Percentiles rank a stretch among this genome's conserved stretches.
Evolutionary conservation across 1,140 invertebrate species (phyloP).

Genomic region (Trachymyrmex septentrionalis): DNA sequence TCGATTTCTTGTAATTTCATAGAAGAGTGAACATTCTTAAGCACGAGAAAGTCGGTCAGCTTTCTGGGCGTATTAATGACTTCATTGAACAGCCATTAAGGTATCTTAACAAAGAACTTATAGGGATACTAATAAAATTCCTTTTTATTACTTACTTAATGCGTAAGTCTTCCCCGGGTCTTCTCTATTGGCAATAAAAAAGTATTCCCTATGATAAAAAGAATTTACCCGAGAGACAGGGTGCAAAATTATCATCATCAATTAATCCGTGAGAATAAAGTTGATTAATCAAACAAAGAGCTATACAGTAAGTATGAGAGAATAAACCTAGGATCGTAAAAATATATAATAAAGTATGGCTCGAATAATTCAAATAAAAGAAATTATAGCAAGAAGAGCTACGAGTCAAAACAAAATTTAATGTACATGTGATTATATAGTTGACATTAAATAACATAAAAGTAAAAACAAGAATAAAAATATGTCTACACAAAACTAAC

Average conservation of each 20-base stretch:
- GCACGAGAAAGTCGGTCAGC: not conserved
- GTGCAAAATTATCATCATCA: not conserved
- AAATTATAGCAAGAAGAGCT: too few relatives aligned
- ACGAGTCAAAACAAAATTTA: too few relatives aligned
- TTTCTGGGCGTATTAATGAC: slow-evolving; percentile 45
- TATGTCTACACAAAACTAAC: too few relatives aligned
- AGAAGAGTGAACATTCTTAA: slow-evolving; percentile 19
- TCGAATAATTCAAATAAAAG: too few relatives aligned
- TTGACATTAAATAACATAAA: too few relatives aligned
- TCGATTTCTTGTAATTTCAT: slow-evolving; percentile 19
- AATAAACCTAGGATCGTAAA: not conserved
- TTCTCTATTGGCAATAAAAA: not conserved
- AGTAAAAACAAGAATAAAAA: too few relatives aligned
- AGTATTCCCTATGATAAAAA: not conserved
- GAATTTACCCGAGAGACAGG: not conserved
- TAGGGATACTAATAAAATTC: slow-evolving; percentile 39
- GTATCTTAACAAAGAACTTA: slow-evolving; percentile 12
- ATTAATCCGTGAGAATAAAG: not conserved
- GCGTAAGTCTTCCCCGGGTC: not conserved
- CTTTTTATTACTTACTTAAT: slow-evolving; percentile 42
- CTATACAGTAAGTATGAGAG: too few relatives aligned
- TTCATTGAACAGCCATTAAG: slow-evolving; percentile 38
- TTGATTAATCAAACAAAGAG: not conserved
- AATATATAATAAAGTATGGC: too few relatives aligned
- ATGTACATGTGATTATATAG: too few relatives aligned